Base-by-base conservation (phyloP, 2,888 invertebrate genomes). In the Nasonovia ribisnigri region DNA sequence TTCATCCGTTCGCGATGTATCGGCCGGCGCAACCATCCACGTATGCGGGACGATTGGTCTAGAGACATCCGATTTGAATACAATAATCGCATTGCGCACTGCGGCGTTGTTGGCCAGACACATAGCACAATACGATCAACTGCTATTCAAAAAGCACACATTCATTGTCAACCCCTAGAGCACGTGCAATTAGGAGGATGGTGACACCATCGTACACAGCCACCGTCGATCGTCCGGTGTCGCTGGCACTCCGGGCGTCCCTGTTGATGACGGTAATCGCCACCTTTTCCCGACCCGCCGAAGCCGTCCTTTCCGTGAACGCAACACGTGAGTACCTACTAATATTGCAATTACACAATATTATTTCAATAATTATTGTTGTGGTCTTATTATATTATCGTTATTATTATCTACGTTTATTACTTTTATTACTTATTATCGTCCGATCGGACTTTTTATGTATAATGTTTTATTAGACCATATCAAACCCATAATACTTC, bases 231-330 rank as follows among this genome's bases (percentile, higher is more conserved):
- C 51, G 77, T 77, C 54, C 13, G 92, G 67, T 51, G 84, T 54
- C 77, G 90, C 51, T 46, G 87, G 42, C 20, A 77, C 77, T 88
- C 60, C 88, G 46, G 36, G 46, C 89, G 60, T 67, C 84, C n/a
- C 51, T 93, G 67, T 86, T 93, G 60, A 46, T 93, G 42, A n/a
- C 60, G 26, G 43, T 36, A 10, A 36, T 67, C 90, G 51, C 54
- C 48, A 42, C 84, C 24, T n/a, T 93, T 11, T 57, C 48, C 46
- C 91, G 89, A n/a, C 77, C 88, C 51, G 94, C 93, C 46, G 87
- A 92, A 67, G 94, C 94, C 48, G 94, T 94, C 54, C 92, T 94
- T 20, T 84, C 94, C 42, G 94, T 94, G 43, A 94, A 94, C 94
- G 94, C 94, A 5, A 94, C 94, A 36, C 94, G 94, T 94, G 86